Evolutionary conservation across 2,797 vertebrate species (phyloP).

Genomic region (Rhinatrema bivittatum): DNA sequence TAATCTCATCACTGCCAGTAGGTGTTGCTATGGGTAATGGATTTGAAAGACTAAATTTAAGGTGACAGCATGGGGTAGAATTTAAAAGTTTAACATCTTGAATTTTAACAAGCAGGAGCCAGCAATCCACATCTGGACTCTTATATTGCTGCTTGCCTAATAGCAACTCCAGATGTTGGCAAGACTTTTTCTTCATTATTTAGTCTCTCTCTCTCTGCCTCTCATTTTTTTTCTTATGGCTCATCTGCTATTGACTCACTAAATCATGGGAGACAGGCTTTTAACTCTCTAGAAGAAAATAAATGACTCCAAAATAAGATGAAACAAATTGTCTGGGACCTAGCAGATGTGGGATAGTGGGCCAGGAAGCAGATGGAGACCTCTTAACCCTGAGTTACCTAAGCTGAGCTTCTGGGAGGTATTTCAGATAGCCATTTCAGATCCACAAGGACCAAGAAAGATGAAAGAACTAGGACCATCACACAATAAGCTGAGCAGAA

Average conservation of each 20-base stretch:
- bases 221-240: conserved; percentile 7
- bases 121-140: conserved; percentile 37
- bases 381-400: neutral
- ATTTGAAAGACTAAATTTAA: no score
- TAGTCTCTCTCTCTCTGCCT: conserved; percentile 34
- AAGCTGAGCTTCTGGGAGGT: no score
- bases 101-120: conserved; percentile 25
- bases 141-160: conserved; percentile 27
- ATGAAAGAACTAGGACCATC: no score
- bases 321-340: conserved; percentile 31
- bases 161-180: conserved; percentile 48
- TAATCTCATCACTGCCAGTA: neutral
- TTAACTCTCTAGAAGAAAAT: conserved; percentile 35
- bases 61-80: conserved; percentile 6
- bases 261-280: conserved; percentile 47
- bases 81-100: conserved; percentile 22
- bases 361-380: neutral
- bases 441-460: no score
- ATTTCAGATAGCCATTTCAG: no score
- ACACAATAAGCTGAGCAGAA: no score
- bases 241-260: conserved; percentile 27
- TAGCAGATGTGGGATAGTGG: conserved; percentile 29
- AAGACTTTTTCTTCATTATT: conserved; percentile 36
- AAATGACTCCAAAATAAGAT: conserved; percentile 24
- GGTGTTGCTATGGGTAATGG: neutral